Base-by-base conservation (phyloP, 1,140 invertebrate species). In the Chymomyza costata region DNA sequence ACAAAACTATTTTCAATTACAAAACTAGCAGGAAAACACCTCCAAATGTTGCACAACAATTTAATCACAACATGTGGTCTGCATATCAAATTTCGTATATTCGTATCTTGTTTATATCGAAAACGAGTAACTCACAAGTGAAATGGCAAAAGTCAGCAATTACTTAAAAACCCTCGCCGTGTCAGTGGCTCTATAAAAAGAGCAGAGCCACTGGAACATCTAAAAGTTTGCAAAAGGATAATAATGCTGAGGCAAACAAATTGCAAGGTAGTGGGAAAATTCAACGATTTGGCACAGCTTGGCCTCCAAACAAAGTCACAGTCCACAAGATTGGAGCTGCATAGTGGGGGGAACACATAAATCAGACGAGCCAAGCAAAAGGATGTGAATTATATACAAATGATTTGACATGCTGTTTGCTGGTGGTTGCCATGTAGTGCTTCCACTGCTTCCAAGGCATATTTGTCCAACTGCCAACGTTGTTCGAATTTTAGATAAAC, bases 371-470 rank as follows among this genome's bases (percentile, higher is more conserved):
- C 55, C 14, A 44, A 54, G n/a, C 61, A 64, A 80, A 81, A 69
- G 74, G 68, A 80, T 80, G 68, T 80, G 74, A 80, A 80, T 80
- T 80, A 80, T 80, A 81, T 59, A 80, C 74, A 80, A 80, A 80
- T 80, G 65, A 80, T 80, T 80, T 80, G 74, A 80, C 74, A 69
- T 81, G 74, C 65, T 46, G 30, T 34, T 31, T 35, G 47, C 47
- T 46, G 45, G 28, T 52, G 54, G 60, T 31, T 14, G 43, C 54
- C 41, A 38, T n/a, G n/a, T n/a, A n/a, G n/a, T n/a, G n/a, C n/a
- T n/a, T n/a, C n/a, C n/a, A n/a, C n/a, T n/a, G n/a, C n/a, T n/a
- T n/a, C n/a, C n/a, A n/a, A n/a, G n/a, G n/a, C n/a, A n/a, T n/a
- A n/a, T n/a, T n/a, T n/a, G n/a, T n/a, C n/a, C n/a, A n/a, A n/a